Percentiles rank a stretch among this genome's conserved stretches.
Evolutionary conservation across 2,888 invertebrate genomes (phyloP).

Genomic region (Tetragonisca angustula): DNA sequence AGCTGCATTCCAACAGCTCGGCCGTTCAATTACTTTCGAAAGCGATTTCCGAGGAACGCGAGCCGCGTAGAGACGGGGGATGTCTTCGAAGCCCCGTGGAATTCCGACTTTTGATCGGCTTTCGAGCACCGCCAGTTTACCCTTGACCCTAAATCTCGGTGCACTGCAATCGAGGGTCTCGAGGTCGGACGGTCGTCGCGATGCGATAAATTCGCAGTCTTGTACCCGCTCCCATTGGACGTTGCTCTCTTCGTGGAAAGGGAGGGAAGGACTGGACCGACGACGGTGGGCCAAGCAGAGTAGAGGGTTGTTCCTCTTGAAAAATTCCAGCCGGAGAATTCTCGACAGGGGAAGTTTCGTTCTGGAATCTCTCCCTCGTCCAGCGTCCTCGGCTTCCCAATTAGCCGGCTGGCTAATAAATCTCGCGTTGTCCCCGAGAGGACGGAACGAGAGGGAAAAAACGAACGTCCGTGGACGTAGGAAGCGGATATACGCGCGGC

Average conservation of each 20-base stretch:
- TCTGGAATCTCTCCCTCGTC: conserved; percentile 66
- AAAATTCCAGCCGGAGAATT: conserved; percentile 49
- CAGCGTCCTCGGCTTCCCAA: conserved; percentile 68
- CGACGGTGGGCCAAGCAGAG: conserved; percentile 5
- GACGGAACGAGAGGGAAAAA: conserved; percentile 4
- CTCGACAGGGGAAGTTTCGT: conserved; percentile 63
- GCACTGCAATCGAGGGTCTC: conserved; percentile 2
- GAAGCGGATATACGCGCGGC: conserved; percentile 12
- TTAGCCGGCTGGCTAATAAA: conserved; percentile 72
- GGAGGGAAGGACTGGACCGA: conserved; percentile 15
- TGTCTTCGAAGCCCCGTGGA: conserved; percentile 25
- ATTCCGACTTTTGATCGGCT: conserved; percentile 43
- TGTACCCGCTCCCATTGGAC: conserved; percentile 8
- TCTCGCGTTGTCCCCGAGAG: conserved; percentile 60
- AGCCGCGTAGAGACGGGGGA: not conserved
- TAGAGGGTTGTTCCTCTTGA: conserved; percentile 50
- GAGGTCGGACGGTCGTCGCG: conserved; percentile 53
- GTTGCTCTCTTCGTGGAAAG: no score
- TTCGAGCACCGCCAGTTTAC: conserved; percentile 37
- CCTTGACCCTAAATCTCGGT: conserved; percentile 51
- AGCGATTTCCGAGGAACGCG: conserved; percentile 27
- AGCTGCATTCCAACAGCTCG: conserved; percentile 18
- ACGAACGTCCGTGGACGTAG: conserved; percentile 9
- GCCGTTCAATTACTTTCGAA: conserved; percentile 17
- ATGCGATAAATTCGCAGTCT: conserved; percentile 58